phyloP scores from a whole-genome alignment of 2,888 invertebrate species.

The Hedya salicella region DNA sequence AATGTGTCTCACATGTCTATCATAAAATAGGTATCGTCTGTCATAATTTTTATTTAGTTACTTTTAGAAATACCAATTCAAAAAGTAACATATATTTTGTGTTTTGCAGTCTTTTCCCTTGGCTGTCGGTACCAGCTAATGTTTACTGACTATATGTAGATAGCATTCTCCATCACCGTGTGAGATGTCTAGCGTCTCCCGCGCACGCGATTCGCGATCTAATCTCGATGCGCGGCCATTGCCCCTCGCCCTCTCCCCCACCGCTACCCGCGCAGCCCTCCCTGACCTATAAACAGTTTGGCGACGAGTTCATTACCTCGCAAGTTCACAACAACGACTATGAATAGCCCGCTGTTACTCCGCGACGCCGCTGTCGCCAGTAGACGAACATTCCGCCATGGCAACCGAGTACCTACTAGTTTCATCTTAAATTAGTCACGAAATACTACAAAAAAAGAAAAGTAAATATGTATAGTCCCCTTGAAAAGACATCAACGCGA shows the following conservation, averaged over 20 bases:
- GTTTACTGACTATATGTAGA: neutral
- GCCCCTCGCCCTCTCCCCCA: constrained; percentile 47
- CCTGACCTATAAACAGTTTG: constrained; percentile 38
- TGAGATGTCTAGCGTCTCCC: constrained; percentile 3
- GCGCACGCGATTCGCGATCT: constrained; percentile 19
- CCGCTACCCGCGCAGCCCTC: constrained; percentile 25
- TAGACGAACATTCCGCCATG: neutral
- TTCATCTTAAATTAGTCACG: neutral
- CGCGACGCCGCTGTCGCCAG: neutral
- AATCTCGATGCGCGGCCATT: constrained; percentile 71
- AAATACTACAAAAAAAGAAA: neutral
- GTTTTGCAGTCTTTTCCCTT: no score
- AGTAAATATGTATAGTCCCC: neutral
- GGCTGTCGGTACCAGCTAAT: no score
- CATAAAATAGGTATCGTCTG: no score
- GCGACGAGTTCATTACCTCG: constrained; percentile 37
- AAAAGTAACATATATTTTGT: no score
- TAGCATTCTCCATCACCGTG: neutral
- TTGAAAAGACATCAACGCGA: constrained; percentile 41
- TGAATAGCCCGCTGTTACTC: constrained; percentile 4
- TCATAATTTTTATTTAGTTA: no score
- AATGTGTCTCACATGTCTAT: no score
- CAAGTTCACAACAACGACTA: constrained; percentile 28
- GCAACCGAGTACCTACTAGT: neutral
- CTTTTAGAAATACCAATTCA: neutral